A percentile compares a stretch with the other conserved stretches of the same genome.
These are phyloP conservation scores for Entosphenus tridentatus DNA, from an alignment of 2,113 vertebrate genomes.

Conservation along the genomic window DNA sequence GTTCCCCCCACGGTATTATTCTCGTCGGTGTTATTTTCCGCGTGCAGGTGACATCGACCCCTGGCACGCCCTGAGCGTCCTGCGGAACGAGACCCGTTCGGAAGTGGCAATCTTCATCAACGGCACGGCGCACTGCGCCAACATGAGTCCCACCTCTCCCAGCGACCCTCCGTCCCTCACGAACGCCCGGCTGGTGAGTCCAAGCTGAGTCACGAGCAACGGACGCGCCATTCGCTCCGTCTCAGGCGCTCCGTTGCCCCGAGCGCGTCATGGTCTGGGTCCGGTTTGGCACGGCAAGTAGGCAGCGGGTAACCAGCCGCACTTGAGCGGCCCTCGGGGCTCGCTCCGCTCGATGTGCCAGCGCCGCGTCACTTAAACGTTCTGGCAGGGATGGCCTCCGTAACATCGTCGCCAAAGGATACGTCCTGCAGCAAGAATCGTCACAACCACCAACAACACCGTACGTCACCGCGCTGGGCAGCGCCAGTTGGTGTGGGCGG, in stretches of 20 bases:
- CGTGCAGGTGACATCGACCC: conserved; percentile 27
- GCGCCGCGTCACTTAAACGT: neutral
- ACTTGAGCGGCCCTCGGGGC: neutral
- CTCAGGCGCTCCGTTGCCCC: neutral
- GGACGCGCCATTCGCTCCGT: neutral
- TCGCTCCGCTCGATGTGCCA: neutral
- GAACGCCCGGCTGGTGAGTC: conserved; percentile 21
- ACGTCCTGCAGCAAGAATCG: too few species aligned
- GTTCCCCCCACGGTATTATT: too few species aligned
- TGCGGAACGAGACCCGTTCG: conserved; percentile 13
- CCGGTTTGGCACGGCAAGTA: neutral
- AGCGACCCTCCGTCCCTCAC: conserved; percentile 19
- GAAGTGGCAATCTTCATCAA: conserved; percentile 22
- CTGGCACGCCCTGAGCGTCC: conserved; percentile 27
- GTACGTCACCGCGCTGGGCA: too few species aligned
- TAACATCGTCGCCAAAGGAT: too few species aligned
- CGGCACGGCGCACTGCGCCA: conserved; percentile 27
- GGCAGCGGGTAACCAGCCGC: neutral
- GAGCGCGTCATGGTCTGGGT: neutral
- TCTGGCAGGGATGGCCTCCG: too few species aligned
- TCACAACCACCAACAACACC: too few species aligned
- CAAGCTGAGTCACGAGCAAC: neutral
- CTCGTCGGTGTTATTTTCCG: too few species aligned
- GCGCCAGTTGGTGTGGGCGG: too few species aligned
- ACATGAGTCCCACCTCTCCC: conserved; percentile 17